Base-by-base conservation (phyloP, 2,113 vertebrate genomes). In the Pseudopodoces humilis region DNA sequence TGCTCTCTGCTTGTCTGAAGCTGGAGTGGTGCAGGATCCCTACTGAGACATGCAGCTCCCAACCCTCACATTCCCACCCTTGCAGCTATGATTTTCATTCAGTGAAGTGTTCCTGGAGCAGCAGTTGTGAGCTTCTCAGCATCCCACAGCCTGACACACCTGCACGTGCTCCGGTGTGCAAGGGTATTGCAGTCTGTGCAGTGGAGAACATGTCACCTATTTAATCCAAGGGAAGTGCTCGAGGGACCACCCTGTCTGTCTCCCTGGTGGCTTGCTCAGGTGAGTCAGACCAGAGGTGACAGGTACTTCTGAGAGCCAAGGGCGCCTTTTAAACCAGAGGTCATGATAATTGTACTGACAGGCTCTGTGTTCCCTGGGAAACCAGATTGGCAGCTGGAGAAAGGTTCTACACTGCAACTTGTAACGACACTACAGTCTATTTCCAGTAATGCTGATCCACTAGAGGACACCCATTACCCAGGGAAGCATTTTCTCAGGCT, bases 161-260 rank as follows among this genome's bases (percentile, higher is more conserved):
- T 37, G 37, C 63, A 31, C 2, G 1, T 69, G 56, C 33, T 62
- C 46, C 0, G 0, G 33, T 16, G 49, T 33, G 47, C 56, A 5
- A 3, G 74, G 65, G n/a, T 28, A 7, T 4, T 11, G 19, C n/a
- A 20, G 19, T 16, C 13, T 72, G 67, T 49, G 69, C 11, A 4
- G 0, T 0, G 27, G 27, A 30, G 52, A 76, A 24, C 0, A 1
- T 12, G 15, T 17, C 2, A 0, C 3, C 2, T 11, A 4, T 14
- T 20, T 25, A 13, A 31, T 50, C 25, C 65, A 37, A 37, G 50
- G 59, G 37, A 71, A 20, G 1, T 13, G 67, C 76, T 58, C 13
- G 5, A 6, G 44, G 63, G 20, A 50, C 49, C 12, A 3, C 55
- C 49, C 0, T 0, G 0, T 14, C 50, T 55, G n/a, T 16, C 56